phyloP scores from a whole-genome alignment of 2,113 vertebrate species.

The Gopherus evgoodei region DNA sequence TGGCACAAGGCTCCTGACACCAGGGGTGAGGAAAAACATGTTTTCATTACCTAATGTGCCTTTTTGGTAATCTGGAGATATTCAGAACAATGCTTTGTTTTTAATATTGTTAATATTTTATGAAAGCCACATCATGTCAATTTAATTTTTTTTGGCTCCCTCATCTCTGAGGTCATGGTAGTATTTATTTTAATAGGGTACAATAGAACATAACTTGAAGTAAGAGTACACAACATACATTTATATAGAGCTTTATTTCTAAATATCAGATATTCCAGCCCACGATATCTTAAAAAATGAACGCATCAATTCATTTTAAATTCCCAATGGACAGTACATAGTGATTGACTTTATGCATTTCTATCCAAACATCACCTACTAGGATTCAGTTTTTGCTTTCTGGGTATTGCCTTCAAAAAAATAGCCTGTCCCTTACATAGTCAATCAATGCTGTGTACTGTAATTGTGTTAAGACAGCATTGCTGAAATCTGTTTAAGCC shows the following conservation, averaged over 20 bases:
- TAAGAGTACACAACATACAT: neutral
- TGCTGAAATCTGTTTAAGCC: slow-evolving; percentile 50
- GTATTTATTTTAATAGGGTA: neutral
- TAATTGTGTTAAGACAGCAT: slow-evolving; percentile 41
- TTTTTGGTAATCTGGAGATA: neutral
- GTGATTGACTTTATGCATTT: slow-evolving; percentile 7
- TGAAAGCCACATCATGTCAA: neutral
- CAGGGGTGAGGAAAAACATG: neutral
- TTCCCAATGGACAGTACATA: neutral
- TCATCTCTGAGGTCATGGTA: accelerated
- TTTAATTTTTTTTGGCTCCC: neutral
- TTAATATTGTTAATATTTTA: neutral
- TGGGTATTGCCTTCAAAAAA: slow-evolving; percentile 35
- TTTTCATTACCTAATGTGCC: neutral
- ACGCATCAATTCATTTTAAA: neutral
- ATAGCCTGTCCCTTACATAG: slow-evolving; percentile 15
- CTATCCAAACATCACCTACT: neutral
- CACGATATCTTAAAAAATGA: neutral
- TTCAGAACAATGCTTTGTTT: neutral
- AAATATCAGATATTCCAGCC: neutral
- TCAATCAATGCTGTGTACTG: slow-evolving; percentile 24
- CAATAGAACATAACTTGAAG: neutral
- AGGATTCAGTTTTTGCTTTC: slow-evolving; percentile 5
- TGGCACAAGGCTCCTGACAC: neutral
- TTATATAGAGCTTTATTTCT: neutral